Conservation (phyloP, 2,113 vertebrate genomes). For the Pedionomus torquatus region DNA sequence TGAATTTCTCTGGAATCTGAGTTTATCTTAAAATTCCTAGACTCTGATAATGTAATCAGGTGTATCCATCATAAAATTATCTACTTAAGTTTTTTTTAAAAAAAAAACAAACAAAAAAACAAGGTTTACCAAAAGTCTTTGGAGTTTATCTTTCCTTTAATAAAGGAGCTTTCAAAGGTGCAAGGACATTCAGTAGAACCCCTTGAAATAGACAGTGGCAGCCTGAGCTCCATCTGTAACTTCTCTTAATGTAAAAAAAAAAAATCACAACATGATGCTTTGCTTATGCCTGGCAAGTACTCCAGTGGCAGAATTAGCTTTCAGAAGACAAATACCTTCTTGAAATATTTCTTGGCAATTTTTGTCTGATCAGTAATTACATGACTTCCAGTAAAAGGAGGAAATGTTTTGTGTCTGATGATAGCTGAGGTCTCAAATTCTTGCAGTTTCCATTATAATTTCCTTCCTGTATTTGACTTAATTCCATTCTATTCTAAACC, state of each 20-base stretch:
- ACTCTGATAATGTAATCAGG: background rate
- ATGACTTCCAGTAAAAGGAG: background rate
- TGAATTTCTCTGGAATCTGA: background rate
- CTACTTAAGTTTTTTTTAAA: background rate
- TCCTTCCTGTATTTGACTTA: background rate
- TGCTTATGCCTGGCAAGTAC: background rate
- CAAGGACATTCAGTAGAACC: background rate
- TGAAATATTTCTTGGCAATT: background rate
- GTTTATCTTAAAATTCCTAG: background rate
- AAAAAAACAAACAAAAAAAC: background rate
- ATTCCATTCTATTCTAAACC: background rate
- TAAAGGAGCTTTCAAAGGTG: background rate
- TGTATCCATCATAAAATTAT: background rate
- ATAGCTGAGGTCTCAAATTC: background rate
- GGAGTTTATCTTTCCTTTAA: background rate
- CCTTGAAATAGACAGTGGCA: background rate
- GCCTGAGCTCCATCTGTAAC: background rate
- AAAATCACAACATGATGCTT: background rate
- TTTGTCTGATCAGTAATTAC: background rate
- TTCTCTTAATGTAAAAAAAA: background rate
- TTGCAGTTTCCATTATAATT: background rate
- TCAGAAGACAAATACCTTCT: background rate
- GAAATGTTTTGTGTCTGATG: background rate
- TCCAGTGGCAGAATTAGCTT: background rate
- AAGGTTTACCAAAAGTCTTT: background rate